Percentiles rank a stretch among this genome's conserved stretches.
phyloP scores from a whole-genome alignment of 2,797 vertebrate genomes.

The Emydoidea blandingii region DNA sequence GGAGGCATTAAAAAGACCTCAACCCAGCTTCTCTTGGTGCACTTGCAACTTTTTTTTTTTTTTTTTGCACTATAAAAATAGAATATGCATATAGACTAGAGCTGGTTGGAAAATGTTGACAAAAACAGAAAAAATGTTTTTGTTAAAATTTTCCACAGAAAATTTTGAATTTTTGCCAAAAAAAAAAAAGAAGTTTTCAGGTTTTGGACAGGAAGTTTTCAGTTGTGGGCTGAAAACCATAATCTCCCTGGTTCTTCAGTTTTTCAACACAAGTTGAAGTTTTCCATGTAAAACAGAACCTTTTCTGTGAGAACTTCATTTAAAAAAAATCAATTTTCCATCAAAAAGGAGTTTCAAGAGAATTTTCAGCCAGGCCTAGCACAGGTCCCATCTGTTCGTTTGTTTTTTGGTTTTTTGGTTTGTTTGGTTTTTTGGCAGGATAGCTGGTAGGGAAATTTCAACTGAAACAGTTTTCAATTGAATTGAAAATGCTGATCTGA shows the following conservation, averaged over 20 bases:
- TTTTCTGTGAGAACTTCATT: slow-evolving; percentile 2
- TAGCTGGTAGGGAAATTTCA: not conserved
- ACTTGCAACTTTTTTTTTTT: not conserved
- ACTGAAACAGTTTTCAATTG: not conserved
- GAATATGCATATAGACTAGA: not conserved
- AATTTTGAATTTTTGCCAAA: not conserved
- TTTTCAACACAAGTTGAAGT: not conserved
- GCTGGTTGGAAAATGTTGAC: not conserved
- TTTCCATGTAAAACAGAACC: not conserved
- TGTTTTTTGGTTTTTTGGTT: not conserved
- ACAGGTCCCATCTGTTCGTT: not conserved
- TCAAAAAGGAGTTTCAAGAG: not conserved
- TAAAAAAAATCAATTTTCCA: not conserved
- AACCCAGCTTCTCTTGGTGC: not conserved
- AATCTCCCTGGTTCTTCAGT: not conserved
- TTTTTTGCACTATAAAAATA: accelerated
- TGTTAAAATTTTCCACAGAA: not conserved
- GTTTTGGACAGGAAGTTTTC: not conserved
- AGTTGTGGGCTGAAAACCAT: not conserved
- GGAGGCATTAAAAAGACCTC: not conserved
- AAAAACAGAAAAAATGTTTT: not conserved
- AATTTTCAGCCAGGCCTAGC: not conserved
- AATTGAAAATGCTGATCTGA: not conserved
- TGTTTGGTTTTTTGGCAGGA: not conserved
- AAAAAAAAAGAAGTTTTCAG: not conserved